Evolutionary conservation across 2,113 vertebrate genomes (phyloP), one percentile per base, ranked within the genome.

Genomic region (Chionomys nivalis): DNA sequence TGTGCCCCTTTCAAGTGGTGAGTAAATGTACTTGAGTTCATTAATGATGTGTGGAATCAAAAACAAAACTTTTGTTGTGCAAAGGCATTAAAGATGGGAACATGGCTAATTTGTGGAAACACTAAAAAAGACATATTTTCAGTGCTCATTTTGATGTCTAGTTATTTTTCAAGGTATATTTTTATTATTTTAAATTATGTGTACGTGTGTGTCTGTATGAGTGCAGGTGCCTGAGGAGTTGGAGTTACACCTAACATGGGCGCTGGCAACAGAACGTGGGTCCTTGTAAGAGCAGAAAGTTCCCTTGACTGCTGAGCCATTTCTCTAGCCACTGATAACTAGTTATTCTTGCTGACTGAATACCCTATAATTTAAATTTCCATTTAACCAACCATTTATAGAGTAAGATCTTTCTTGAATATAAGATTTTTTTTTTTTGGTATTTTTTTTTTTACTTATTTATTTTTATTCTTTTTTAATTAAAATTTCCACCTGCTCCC

Each of bases 321-420:
- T 47, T 77, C 42, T 77, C 75, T 5, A 47, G 24, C 26, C 13
- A 12, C 26, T 47, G 75, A 13, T 47, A 47, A 77, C 42, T 47
- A 77, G 75, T 47, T 47, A 77, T 77, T 42, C 26, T 94, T 73
- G 90, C 89, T 63, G 78, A 63, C 49, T 89, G 66, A 94, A 88
- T 83, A 91, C n/a, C 2, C 55, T 52, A 8, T 55, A 87, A 42
- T 75, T 39, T 86, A 87, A 95, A 93, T 96, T 98, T 81, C 68
- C 55, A 91, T 81, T 42, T 39, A 96, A 96, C 36, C 24, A 78
- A 72, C 21, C 78, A 87, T 76, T 92, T 97, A 90, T 89, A 88
- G 77, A 96, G 88, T 72, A 93, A 94, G 36, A 47, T 31, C 72
- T 79, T 95, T 95, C 14, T 28, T 93, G 76, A 93, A 93, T 95